A percentile compares a stretch with the other conserved stretches of the same genome.
These are phyloP conservation scores for Iguana delicatissima DNA, from an alignment of 2,797 vertebrate species.

Conservation along the genomic window DNA sequence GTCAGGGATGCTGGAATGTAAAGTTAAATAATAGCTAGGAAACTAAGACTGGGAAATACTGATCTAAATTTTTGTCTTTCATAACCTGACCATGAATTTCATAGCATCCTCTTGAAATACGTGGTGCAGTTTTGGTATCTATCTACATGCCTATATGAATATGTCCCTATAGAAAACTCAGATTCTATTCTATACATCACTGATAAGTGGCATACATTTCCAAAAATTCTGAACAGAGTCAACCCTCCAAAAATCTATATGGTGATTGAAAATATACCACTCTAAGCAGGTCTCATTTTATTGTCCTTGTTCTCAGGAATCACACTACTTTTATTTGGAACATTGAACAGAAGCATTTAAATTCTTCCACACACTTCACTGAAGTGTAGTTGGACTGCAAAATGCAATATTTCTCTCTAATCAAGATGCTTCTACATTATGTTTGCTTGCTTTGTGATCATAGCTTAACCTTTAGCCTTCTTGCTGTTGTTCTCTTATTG, in stretches of 20 bases:
- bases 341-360: conserved; percentile 55
- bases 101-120: conserved; percentile 66
- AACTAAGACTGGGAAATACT: neutral
- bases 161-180: conserved; percentile 29
- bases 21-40: neutral
- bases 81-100: conserved; percentile 57
- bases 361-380: conserved; percentile 59
- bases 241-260: conserved; percentile 63
- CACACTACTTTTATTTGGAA: conserved; percentile 52
- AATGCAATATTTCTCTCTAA: conserved; percentile 28
- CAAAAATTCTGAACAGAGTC: conserved; percentile 62
- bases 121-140: conserved; percentile 63
- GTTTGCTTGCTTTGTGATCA: conserved; percentile 41
- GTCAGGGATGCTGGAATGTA: neutral
- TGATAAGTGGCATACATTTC: conserved; percentile 57
- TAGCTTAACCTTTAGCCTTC: conserved; percentile 54
- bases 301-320: conserved; percentile 45
- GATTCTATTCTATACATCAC: conserved; percentile 57
- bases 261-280: conserved; percentile 54
- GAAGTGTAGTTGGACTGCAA: conserved; percentile 58
- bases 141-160: conserved; percentile 43
- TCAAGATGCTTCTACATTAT: conserved; percentile 44
- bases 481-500: conserved; percentile 52
- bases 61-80: conserved; percentile 56
- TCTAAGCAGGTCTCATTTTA: conserved; percentile 53